These are phyloP conservation scores for Ypsolopha scabrella DNA, from an alignment of 2,888 invertebrate genomes.

Conservation along the genomic window DNA sequence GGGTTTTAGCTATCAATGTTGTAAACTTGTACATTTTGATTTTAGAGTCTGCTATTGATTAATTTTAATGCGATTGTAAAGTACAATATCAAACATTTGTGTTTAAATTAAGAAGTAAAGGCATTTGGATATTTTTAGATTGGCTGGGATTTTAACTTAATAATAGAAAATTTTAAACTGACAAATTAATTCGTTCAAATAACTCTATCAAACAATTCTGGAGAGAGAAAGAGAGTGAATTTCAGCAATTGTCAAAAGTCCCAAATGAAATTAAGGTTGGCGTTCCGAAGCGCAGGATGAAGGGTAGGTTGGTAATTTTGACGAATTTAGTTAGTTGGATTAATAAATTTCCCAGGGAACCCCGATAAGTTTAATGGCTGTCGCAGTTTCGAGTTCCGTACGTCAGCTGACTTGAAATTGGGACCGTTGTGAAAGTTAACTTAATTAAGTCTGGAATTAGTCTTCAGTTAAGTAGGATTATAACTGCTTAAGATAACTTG, in stretches of 20 bases:
- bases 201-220: background rate
- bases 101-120: too few species aligned
- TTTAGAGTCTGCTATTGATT: background rate
- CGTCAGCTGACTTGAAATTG: conserved; percentile 51
- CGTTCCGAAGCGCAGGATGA: background rate
- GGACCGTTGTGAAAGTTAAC: conserved; percentile 53
- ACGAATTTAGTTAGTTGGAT: conserved; percentile 57
- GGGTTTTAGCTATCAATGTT: too few species aligned
- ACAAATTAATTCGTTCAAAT: background rate
- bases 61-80: background rate
- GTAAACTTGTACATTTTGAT: background rate
- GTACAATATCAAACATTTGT: too few species aligned
- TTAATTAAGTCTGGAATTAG: conserved; percentile 63
- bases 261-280: conserved; percentile 2
- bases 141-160: too few species aligned
- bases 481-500: conserved; percentile 44
- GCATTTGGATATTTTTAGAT: too few species aligned
- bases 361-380: conserved; percentile 41
- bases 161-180: too few species aligned
- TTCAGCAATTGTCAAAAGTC: conserved; percentile 1
- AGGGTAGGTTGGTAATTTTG: conserved; percentile 41
- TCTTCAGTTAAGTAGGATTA: conserved; percentile 54
- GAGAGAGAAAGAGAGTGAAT: background rate
- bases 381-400: conserved; percentile 10
- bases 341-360: conserved; percentile 66